phyloP scores from a whole-genome alignment of 30 jellyfish, hydroid and myxozoan species.

The Hydractinia echinata region DNA sequence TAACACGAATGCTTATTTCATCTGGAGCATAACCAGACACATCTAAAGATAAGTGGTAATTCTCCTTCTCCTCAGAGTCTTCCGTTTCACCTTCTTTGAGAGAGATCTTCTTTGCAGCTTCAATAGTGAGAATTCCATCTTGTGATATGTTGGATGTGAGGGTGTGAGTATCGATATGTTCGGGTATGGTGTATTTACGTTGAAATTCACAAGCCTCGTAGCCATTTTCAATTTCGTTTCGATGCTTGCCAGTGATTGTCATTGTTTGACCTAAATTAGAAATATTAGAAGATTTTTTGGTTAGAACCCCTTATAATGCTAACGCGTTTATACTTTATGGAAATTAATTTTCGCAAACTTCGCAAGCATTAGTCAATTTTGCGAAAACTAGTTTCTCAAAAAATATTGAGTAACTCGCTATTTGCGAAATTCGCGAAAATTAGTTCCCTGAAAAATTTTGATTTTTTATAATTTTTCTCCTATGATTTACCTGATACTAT shows the following conservation, averaged over 20 bases:
- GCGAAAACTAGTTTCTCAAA: too few species aligned
- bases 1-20: conserved; percentile 49
- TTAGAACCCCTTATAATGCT: too few species aligned
- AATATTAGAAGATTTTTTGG: not conserved
- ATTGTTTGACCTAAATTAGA: conserved; percentile 28
- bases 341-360: too few species aligned
- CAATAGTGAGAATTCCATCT: conserved; percentile 51
- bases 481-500: too few species aligned
- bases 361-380: too few species aligned
- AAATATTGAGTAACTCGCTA: too few species aligned
- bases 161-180: conserved; percentile 34
- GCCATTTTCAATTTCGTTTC: conserved; percentile 48
- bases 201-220: conserved; percentile 56
- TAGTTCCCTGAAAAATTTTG: too few species aligned
- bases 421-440: too few species aligned
- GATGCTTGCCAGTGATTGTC: conserved; percentile 55
- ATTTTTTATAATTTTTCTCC: too few species aligned
- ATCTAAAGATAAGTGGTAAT: conserved; percentile 32
- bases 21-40: conserved; percentile 48
- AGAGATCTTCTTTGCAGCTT: conserved; percentile 24
- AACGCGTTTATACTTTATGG: too few species aligned
- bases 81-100: not conserved
- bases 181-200: conserved; percentile 48
- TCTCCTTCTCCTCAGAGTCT: conserved; percentile 1
- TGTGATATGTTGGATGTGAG: conserved; percentile 39